These are phyloP conservation scores for Oreochromis aureus DNA, from an alignment of 2,113 vertebrate genomes.

Conservation along the genomic window DNA sequence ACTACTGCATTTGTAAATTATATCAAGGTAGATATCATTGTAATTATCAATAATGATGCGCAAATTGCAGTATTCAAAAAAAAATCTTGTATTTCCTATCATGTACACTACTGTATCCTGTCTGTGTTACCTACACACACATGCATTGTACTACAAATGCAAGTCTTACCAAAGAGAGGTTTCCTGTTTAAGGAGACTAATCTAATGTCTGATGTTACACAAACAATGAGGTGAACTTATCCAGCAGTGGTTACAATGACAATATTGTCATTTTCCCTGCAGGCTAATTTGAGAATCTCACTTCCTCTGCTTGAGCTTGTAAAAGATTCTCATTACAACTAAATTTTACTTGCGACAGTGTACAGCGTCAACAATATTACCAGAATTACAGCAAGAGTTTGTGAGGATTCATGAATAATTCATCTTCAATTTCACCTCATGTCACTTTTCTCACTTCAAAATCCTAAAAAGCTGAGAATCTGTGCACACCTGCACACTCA, in stretches of 20 bases:
- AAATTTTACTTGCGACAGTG: background rate
- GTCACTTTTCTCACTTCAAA: background rate
- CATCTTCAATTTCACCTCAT: background rate
- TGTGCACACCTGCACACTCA: background rate
- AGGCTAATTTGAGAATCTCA: background rate
- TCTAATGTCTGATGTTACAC: background rate
- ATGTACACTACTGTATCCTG: background rate
- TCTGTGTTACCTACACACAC: background rate
- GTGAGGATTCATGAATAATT: background rate
- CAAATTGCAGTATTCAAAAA: background rate
- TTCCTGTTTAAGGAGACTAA: background rate
- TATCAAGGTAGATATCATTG: background rate
- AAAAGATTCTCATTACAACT: background rate
- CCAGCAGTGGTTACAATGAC: background rate
- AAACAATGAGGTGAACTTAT: background rate
- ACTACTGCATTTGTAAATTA: background rate
- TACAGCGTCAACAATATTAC: background rate
- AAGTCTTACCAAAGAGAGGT: background rate
- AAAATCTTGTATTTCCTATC: background rate
- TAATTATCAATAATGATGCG: background rate
- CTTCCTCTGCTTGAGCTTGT: background rate
- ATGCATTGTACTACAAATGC: background rate
- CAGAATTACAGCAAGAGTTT: background rate
- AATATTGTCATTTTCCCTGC: background rate
- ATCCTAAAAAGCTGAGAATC: background rate